phyloP scores from a whole-genome alignment of 2,888 invertebrate genomes.

The Dichetophora obliterata region DNA sequence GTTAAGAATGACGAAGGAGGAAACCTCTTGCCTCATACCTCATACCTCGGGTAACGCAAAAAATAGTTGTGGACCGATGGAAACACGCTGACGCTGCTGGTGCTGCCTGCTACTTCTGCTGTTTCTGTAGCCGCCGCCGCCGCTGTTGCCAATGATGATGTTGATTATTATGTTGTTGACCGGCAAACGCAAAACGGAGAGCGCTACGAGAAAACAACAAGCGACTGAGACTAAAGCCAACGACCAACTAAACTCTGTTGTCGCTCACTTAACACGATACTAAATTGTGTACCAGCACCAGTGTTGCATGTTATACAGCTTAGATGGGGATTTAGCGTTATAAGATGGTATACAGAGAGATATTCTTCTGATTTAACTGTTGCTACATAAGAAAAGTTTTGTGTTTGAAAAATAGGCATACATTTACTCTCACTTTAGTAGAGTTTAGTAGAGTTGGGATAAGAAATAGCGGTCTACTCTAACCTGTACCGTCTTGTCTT shows the following conservation, averaged over 20 bases:
- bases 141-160: not conserved
- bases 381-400: too few relatives aligned
- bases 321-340: not conserved
- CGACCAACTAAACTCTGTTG: constrained; percentile 47
- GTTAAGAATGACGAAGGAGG: constrained; percentile 28
- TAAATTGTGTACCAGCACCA: constrained; percentile 12
- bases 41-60: constrained; percentile 19
- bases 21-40: constrained; percentile 24
- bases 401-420: too few relatives aligned
- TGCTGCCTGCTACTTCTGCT: constrained; percentile 27
- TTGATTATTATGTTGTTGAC: constrained; percentile 54
- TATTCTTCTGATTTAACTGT: too few relatives aligned
- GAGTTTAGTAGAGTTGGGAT: too few relatives aligned
- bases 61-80: constrained; percentile 30
- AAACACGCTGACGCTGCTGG: constrained; percentile 38
- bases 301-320: constrained; percentile 20
- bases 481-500: too few relatives aligned
- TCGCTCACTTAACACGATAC: constrained; percentile 3
- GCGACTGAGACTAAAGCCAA: constrained; percentile 47
- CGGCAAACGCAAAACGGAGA: constrained; percentile 44
- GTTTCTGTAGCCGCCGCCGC: constrained; percentile 23
- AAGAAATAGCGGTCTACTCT: too few relatives aligned
- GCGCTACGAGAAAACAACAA: constrained; percentile 43
- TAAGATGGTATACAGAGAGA: too few relatives aligned
- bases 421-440: too few relatives aligned